These are phyloP conservation scores for Xestia ashworthii DNA, from an alignment of 2,888 invertebrate species.

Conservation along the genomic window DNA sequence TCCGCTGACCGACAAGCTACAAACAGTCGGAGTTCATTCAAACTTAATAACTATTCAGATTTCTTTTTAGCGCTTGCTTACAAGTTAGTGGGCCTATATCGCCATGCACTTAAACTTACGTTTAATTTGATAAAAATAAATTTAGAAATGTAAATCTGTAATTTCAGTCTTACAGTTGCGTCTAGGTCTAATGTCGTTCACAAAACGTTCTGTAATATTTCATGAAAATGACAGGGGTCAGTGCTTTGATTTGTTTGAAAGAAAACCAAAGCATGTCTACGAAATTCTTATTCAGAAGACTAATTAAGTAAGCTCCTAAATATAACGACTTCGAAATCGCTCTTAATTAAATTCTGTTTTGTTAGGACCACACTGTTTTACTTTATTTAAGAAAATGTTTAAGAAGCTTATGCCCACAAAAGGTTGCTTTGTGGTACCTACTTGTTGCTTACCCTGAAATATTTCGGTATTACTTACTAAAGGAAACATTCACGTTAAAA, in stretches of 20 bases:
- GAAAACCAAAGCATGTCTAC: neutral
- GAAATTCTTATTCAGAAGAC: neutral
- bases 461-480: neutral
- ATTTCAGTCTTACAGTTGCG: conserved; percentile 19
- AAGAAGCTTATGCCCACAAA: neutral
- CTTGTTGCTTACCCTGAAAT: neutral
- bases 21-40: conserved; percentile 55
- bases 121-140: conserved; percentile 12
- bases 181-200: conserved; percentile 12
- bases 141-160: conserved; percentile 27
- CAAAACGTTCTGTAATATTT: neutral
- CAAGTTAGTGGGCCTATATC: conserved; percentile 50
- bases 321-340: neutral
- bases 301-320: conserved; percentile 7
- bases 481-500: neutral
- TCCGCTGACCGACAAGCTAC: conserved; percentile 52
- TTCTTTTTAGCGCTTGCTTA: conserved; percentile 58
- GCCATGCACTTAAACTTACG: conserved; percentile 39
- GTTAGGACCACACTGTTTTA: neutral
- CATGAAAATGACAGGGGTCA: neutral
- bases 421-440: neutral
- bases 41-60: conserved; percentile 77
- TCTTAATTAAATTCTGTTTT: conserved; percentile 24
- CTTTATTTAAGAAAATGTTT: conserved; percentile 1
- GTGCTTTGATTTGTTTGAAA: conserved; percentile 1